Conservation (phyloP, 2,888 invertebrate genomes). For the Watsonalla binaria region DNA sequence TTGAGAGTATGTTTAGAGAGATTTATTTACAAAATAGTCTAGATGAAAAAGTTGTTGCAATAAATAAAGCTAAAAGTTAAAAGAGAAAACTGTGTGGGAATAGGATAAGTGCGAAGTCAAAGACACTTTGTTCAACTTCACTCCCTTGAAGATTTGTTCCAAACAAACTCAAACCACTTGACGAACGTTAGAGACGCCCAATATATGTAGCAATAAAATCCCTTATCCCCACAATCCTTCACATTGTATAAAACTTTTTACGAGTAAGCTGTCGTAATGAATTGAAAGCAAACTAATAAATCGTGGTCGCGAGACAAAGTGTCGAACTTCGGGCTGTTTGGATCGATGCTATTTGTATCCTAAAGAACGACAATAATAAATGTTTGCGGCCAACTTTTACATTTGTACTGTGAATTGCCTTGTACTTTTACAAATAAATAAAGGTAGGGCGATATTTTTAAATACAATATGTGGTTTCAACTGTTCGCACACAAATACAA, state of each 20-base stretch:
- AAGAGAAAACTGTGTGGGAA: not conserved
- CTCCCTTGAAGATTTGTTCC: slow-evolving; percentile 12
- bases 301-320: slow-evolving; percentile 46
- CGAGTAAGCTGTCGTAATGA: slow-evolving; percentile 44
- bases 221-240: slow-evolving; percentile 37
- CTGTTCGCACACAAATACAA: too few species aligned
- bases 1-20: too few species aligned
- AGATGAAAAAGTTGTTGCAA: too few species aligned
- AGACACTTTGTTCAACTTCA: not conserved
- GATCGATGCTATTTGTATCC: slow-evolving; percentile 12
- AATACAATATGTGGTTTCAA: too few species aligned
- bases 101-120: slow-evolving; percentile 5
- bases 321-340: slow-evolving; percentile 26
- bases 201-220: slow-evolving; percentile 48
- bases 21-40: too few species aligned
- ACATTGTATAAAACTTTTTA: slow-evolving; percentile 31
- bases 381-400: slow-evolving; percentile 20
- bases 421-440: not conserved
- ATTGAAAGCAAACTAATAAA: slow-evolving; percentile 52
- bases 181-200: slow-evolving; percentile 7
- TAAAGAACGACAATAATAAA: slow-evolving; percentile 30
- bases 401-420: slow-evolving; percentile 11
- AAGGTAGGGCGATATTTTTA: not conserved
- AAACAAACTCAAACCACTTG: slow-evolving; percentile 12
- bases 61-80: too few species aligned